A percentile compares a stretch with the other conserved stretches of the same genome.
Conservation (phyloP, 2,113 vertebrate species). For the Pelusios castaneus region DNA sequence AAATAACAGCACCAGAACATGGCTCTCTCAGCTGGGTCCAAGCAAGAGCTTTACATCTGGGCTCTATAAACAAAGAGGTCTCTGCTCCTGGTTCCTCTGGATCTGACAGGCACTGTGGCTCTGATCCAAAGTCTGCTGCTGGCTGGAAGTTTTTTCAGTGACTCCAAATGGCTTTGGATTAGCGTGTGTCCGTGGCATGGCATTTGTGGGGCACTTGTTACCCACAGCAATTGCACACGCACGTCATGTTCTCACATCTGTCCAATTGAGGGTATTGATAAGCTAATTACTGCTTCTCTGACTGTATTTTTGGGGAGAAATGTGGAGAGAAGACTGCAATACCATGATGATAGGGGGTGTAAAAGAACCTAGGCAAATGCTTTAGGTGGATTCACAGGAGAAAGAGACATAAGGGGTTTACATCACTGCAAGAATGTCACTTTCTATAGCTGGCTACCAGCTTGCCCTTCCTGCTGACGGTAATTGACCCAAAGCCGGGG, state of each 20-base stretch:
- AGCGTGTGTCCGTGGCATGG: too few relatives aligned
- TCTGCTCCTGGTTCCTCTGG: neutral
- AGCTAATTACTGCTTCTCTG: neutral
- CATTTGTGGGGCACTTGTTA: neutral
- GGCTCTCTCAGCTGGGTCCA: neutral
- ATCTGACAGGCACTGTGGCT: neutral
- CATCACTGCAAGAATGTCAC: too few relatives aligned
- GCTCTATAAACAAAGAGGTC: neutral
- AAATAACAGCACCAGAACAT: neutral
- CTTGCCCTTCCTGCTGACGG: too few relatives aligned
- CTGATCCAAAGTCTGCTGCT: neutral
- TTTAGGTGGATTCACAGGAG: neutral
- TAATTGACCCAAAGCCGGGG: too few relatives aligned
- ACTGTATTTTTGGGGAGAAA: neutral
- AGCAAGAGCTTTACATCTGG: neutral
- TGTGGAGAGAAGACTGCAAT: neutral
- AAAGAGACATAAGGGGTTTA: neutral
- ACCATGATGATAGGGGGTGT: neutral
- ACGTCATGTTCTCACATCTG: neutral
- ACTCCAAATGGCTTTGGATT: neutral
- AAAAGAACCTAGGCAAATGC: neutral
- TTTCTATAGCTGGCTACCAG: too few relatives aligned
- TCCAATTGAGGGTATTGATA: neutral
- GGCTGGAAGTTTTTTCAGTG: neutral
- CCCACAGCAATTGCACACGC: neutral